Evolutionary conservation across 2,113 vertebrate species (phyloP).

Genomic region (Etheostoma cragini): DNA sequence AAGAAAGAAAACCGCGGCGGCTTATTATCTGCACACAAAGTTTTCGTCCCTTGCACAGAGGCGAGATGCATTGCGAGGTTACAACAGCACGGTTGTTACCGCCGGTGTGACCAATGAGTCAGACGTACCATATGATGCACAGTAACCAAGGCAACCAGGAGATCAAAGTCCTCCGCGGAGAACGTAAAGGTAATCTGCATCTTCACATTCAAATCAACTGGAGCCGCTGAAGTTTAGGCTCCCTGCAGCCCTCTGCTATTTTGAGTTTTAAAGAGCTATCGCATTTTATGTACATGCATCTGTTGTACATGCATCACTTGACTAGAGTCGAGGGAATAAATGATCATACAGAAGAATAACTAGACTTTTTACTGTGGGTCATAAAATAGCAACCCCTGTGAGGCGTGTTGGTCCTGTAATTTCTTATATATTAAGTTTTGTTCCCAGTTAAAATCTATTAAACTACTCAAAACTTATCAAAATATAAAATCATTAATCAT

Average conservation of each 20-base stretch:
- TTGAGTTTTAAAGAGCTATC: conserved; percentile 18
- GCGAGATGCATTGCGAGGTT: conserved; percentile 10
- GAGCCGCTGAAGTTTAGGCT: conserved; percentile 21
- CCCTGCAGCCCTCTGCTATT: conserved; percentile 28
- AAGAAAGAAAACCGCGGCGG: background rate
- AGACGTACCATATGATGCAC: conserved; percentile 41
- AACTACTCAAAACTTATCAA: conserved; percentile 46
- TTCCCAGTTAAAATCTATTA: conserved; percentile 51
- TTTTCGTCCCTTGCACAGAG: conserved; percentile 17
- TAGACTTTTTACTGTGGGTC: conserved; percentile 7
- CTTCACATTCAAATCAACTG: conserved; percentile 69
- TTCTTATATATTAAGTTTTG: conserved; percentile 33
- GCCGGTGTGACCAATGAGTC: conserved; percentile 4
- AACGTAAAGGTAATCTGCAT: conserved; percentile 80
- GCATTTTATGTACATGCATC: conserved; percentile 46
- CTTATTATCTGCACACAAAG: background rate
- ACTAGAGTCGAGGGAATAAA: conserved; percentile 9
- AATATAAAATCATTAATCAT: conserved; percentile 55
- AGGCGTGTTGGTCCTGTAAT: conserved; percentile 58
- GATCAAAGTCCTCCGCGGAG: conserved; percentile 65
- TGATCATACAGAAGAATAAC: conserved; percentile 12
- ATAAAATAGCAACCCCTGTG: conserved; percentile 32
- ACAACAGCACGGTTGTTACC: background rate
- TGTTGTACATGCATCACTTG: conserved; percentile 39
- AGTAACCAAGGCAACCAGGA: conserved; percentile 78